Conservation (phyloP, 2,888 invertebrate species). For the Oligia latruncula region DNA sequence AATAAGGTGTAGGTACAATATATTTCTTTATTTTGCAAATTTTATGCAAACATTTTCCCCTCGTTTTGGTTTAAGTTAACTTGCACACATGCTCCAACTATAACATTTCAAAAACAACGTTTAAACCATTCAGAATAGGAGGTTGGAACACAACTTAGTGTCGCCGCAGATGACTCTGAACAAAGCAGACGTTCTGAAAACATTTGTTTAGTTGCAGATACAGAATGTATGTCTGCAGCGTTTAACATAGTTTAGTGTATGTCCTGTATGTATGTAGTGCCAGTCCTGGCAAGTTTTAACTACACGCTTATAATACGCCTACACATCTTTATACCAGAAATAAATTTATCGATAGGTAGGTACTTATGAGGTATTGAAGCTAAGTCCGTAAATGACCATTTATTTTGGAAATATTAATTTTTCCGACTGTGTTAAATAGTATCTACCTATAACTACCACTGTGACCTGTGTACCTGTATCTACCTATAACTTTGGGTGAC, state of each 20-base stretch:
- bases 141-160: constrained; percentile 41
- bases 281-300: background rate
- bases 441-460: background rate
- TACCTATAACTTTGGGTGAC: background rate
- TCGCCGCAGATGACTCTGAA: constrained; percentile 5
- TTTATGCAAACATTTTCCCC: background rate
- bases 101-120: constrained; percentile 10
- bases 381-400: background rate
- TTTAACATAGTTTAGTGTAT: background rate
- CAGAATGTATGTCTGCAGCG: constrained; percentile 7
- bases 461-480: too few relatives aligned
- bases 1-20: background rate
- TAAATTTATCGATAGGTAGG: background rate
- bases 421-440: background rate
- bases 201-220: constrained; percentile 23
- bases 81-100: background rate
- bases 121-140: constrained; percentile 13
- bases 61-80: background rate
- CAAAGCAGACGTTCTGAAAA: constrained; percentile 30
- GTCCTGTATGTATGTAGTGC: too few relatives aligned
- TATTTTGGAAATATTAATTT: background rate
- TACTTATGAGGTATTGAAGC: background rate
- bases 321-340: background rate
- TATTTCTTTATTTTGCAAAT: background rate
- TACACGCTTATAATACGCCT: background rate